A percentile compares a stretch with the other conserved stretches of the same genome.
phyloP scores from a whole-genome alignment of 2,113 vertebrate species.

The Paratilapia polleni region DNA sequence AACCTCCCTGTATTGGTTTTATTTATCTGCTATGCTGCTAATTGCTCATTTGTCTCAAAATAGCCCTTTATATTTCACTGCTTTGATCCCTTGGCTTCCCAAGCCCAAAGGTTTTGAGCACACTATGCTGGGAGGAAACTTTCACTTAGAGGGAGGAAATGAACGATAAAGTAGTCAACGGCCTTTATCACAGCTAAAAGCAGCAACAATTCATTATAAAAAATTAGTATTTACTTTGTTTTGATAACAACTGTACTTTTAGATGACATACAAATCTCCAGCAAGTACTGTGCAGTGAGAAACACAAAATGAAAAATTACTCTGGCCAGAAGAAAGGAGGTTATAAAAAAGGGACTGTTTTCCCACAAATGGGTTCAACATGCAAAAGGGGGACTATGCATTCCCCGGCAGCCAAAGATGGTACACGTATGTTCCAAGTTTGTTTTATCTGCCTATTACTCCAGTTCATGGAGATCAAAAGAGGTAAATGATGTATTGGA shows the following conservation, averaged over 20 bases:
- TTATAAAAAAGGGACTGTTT: slow-evolving; percentile 62
- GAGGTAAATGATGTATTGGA: slow-evolving; percentile 31
- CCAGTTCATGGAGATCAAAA: slow-evolving; percentile 21
- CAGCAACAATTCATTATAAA: slow-evolving; percentile 28
- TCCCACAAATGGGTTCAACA: slow-evolving; percentile 68
- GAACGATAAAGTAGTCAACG: slow-evolving; percentile 8
- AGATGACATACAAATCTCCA: slow-evolving; percentile 37
- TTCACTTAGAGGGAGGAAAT: slow-evolving; percentile 27
- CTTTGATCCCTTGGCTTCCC: background rate
- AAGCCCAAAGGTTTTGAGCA: background rate
- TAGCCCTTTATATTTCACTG: background rate
- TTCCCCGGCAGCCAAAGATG: slow-evolving; percentile 45
- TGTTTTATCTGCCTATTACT: slow-evolving; percentile 51
- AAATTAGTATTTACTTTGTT: slow-evolving; percentile 24
- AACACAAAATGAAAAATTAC: slow-evolving; percentile 61
- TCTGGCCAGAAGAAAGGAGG: slow-evolving; percentile 63
- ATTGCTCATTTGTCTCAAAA: slow-evolving; percentile 28
- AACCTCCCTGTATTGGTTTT: background rate
- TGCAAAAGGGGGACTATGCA: slow-evolving; percentile 55
- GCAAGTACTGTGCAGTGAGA: slow-evolving; percentile 53
- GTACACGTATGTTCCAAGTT: slow-evolving; percentile 26
- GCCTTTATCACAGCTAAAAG: slow-evolving; percentile 31
- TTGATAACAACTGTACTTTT: slow-evolving; percentile 29
- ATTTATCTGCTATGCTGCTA: slow-evolving; percentile 2
- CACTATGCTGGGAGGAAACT: background rate